phyloP scores from a whole-genome alignment of 2,113 vertebrate genomes.

The Gila orcuttii region DNA sequence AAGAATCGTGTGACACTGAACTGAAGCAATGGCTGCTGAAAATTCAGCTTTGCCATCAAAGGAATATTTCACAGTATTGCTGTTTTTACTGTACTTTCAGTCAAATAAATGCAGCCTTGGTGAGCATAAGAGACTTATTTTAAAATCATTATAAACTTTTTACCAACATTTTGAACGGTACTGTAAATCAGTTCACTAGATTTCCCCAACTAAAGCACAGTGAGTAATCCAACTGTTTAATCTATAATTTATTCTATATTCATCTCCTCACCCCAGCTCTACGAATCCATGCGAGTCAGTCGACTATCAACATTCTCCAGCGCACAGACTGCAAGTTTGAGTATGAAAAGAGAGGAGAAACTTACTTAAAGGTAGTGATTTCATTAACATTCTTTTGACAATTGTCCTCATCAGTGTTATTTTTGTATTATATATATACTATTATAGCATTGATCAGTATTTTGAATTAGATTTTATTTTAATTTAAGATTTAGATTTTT shows the following conservation, averaged over 20 bases:
- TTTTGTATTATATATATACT: background rate
- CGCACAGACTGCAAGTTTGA: conserved; percentile 89
- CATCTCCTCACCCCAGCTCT: conserved; percentile 62
- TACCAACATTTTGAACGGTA: background rate
- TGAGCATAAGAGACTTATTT: no score
- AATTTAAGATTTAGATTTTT: background rate
- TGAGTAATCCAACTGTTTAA: background rate
- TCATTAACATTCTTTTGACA: background rate
- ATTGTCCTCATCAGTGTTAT: background rate
- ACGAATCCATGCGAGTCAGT: conserved; percentile 90
- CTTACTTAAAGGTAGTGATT: conserved; percentile 82
- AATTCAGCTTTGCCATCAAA: background rate
- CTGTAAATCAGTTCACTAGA: background rate
- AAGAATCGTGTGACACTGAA: background rate
- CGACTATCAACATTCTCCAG: conserved; percentile 89
- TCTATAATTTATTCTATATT: background rate
- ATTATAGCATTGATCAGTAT: background rate
- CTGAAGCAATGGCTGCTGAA: background rate
- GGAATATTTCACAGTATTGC: no score
- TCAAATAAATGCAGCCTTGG: no score
- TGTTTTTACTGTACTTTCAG: no score
- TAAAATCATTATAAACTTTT: background rate
- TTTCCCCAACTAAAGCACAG: background rate
- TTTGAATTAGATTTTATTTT: background rate
- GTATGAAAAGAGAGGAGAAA: conserved; percentile 90